Evolutionary conservation across 1,140 invertebrate species (phyloP).

Genomic region (Panulirus ornatus): DNA sequence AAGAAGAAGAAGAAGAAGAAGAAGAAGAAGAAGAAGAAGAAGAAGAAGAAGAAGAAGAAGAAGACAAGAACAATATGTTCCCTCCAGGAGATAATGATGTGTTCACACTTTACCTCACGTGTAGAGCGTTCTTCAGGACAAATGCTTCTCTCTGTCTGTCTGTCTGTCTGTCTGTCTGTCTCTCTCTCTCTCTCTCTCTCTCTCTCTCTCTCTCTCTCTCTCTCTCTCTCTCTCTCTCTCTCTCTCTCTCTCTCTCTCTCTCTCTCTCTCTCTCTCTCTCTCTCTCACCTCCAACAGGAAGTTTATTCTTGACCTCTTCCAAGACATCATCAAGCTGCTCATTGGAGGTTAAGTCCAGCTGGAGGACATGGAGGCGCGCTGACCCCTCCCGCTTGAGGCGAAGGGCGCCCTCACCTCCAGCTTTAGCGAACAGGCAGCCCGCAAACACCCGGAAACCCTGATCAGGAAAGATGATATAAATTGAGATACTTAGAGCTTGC

Average conservation of each 20-base stretch:
- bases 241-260: background rate
- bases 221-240: slow-evolving; percentile 7
- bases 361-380: slow-evolving; percentile 7
- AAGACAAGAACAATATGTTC: background rate
- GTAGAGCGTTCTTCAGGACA: background rate
- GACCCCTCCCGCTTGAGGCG: background rate
- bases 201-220: slow-evolving; percentile 16
- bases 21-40: background rate
- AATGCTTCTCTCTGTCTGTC: background rate
- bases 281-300: background rate
- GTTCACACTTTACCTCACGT: too few relatives aligned
- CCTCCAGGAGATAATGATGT: background rate
- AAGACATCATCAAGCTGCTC: background rate
- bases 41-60: background rate
- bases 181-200: slow-evolving; percentile 29
- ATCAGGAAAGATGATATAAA: background rate
- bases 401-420: background rate
- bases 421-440: background rate
- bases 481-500: background rate
- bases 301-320: background rate
- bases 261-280: background rate
- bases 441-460: slow-evolving; percentile 10
- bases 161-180: slow-evolving; percentile 13
- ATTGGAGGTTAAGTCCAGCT: background rate
- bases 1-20: background rate